These are phyloP conservation scores for Tragelaphus oryx DNA, from an alignment of 2,797 vertebrate genomes.

Conservation along the genomic window DNA sequence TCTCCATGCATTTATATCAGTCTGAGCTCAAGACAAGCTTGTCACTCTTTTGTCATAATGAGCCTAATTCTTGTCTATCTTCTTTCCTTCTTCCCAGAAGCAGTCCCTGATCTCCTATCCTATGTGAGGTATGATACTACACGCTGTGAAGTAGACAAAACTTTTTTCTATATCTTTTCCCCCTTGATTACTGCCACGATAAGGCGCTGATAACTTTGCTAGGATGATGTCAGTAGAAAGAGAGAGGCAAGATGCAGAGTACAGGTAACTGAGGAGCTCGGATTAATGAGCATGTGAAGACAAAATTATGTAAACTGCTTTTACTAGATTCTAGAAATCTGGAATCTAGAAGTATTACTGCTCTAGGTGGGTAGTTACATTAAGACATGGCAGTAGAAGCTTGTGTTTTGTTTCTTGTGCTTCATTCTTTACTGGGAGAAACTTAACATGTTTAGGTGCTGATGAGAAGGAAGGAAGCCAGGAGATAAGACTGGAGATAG, in stretches of 20 bases:
- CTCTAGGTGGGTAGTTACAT: background rate
- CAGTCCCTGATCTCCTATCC: background rate
- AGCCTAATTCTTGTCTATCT: background rate
- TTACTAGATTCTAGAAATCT: background rate
- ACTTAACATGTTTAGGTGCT: background rate
- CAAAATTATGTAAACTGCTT: background rate
- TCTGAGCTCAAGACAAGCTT: background rate
- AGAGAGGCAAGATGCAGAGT: background rate
- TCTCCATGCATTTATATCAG: background rate
- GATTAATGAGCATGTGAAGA: background rate
- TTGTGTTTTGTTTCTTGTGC: background rate
- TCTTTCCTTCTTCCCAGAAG: background rate
- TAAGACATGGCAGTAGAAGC: background rate
- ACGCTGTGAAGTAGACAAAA: background rate
- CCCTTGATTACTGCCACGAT: background rate
- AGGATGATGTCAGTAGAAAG: background rate
- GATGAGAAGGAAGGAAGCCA: background rate
- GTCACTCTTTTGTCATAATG: background rate
- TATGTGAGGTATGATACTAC: background rate
- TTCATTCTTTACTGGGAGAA: background rate
- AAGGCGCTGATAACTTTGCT: background rate
- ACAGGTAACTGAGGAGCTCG: background rate
- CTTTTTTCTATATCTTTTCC: background rate
- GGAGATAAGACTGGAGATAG: background rate
- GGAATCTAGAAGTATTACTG: background rate